Base-by-base conservation (phyloP, 2,113 vertebrate genomes). In the Eupsittula cactorum region DNA sequence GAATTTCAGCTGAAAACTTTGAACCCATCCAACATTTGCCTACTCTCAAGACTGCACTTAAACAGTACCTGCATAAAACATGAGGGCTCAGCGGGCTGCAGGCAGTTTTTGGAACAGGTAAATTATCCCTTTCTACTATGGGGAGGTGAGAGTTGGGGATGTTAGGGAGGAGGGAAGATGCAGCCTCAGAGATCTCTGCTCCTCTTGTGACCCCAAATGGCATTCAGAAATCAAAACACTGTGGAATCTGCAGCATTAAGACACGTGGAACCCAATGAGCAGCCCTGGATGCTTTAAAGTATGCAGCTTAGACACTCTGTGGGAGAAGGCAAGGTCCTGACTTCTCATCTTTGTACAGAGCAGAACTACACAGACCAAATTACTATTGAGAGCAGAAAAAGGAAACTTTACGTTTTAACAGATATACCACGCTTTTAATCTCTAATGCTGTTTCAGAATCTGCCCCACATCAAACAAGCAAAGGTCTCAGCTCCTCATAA, bases 381-480 rank as follows among this genome's bases (percentile, higher is more conserved):
- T 42, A 71, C 69, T 69, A 33, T 10, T 9, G 24, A 85, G 55
- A 17, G 20, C 6, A 76, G 8, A 28, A 49, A 76, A 85, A 69
- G 14, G 49, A 62, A 92, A n/a, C 20, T 65, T 84, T 11, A 76
- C 24, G 29, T 71, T 82, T 81, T 59, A 82, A 57, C 15, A 83
- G n/a, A 42, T 46, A n/a, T 2, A 41, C 23, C 21, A 62, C 29
- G 29, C 29, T 94, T 84, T 21, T 82, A 10, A 95, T 88, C 37
- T 53, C 12, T 28, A 69, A 62, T 76, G 75, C 82, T 42, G 41
- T 85, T 93, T 96, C 82, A 82, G 82, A 80, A 69, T 35, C 55
- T 28, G 84, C 23, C 28, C 37, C 7, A 37, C 11, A 14, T 55
- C 76, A 89, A 86, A 75, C 7, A 62, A 79, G 46, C 29, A 70